Evolutionary conservation across 2,113 vertebrate genomes (phyloP).

Genomic region (Erythrolamprus reginae): DNA sequence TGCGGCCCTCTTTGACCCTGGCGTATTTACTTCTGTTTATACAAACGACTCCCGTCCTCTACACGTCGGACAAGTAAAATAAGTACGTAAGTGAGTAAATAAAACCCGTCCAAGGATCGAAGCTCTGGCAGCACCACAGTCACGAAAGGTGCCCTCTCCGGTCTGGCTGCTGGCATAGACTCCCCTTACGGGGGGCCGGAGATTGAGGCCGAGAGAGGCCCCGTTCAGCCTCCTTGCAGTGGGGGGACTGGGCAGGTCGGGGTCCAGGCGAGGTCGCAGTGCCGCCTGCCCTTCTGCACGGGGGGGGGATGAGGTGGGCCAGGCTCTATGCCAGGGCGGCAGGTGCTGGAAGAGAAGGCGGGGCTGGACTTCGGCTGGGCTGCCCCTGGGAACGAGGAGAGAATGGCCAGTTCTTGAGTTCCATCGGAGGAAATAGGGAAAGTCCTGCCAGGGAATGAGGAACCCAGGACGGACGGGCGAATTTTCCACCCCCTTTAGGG

Average conservation of each 20-base stretch:
- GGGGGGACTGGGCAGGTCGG: not conserved
- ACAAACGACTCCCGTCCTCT: too few species aligned
- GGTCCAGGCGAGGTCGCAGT: not conserved
- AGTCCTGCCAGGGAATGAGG: not conserved
- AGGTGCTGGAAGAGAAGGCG: not conserved
- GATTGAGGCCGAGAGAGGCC: not conserved
- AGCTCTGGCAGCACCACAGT: not conserved
- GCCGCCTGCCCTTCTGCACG: not conserved
- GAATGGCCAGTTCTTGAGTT: not conserved
- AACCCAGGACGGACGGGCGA: not conserved
- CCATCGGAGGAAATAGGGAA: not conserved
- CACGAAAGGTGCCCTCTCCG: not conserved
- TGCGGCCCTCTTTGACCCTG: too few species aligned
- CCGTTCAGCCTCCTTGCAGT: not conserved
- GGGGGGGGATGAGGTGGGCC: not conserved
- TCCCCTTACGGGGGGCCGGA: too few species aligned
- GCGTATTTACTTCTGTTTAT: too few species aligned
- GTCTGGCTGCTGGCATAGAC: too few species aligned
- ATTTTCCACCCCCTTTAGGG: not conserved
- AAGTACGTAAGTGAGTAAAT: too few species aligned
- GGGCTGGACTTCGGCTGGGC: not conserved
- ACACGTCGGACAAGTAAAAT: too few species aligned
- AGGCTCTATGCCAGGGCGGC: not conserved
- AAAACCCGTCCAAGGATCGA: not conserved
- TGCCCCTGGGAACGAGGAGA: not conserved